Conservation (phyloP, 2,797 vertebrate species). For the Botia almorhae region DNA sequence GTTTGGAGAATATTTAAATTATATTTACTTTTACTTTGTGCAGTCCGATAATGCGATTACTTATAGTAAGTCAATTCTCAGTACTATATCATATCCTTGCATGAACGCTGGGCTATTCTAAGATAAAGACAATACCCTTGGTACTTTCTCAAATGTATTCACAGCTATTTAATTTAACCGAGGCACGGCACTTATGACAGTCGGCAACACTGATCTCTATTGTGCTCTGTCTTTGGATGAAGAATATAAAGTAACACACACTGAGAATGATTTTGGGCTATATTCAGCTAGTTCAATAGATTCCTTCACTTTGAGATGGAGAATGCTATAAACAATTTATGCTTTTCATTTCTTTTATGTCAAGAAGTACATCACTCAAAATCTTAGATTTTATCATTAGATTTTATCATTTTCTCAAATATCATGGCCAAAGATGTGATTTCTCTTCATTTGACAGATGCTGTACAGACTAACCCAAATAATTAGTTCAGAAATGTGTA, state of each 20-base stretch:
- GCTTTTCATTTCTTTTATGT: conserved; percentile 56
- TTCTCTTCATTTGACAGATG: conserved; percentile 15
- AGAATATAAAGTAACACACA: conserved; percentile 38
- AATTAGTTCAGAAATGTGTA: neutral
- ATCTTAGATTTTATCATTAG: conserved; percentile 21
- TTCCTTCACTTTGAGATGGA: conserved; percentile 47
- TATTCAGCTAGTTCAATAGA: conserved; percentile 49
- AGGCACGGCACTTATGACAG: neutral
- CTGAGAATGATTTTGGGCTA: conserved; percentile 39
- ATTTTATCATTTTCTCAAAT: conserved; percentile 39
- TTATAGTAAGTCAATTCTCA: conserved; percentile 9
- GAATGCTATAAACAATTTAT: conserved; percentile 50
- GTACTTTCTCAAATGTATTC: conserved; percentile 14
- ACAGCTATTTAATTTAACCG: neutral
- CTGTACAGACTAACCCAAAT: conserved; percentile 12
- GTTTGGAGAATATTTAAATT: conserved; percentile 48
- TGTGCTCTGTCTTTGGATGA: conserved; percentile 16
- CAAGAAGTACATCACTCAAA: conserved; percentile 27
- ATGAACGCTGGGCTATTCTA: conserved; percentile 4
- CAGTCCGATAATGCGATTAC: conserved; percentile 41
- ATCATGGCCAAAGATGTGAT: neutral
- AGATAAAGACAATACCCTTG: neutral
- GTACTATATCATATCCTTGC: no score
- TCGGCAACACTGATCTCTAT: conserved; percentile 6
- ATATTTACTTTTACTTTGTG: conserved; percentile 23